Evolutionary conservation across 2,888 invertebrate genomes (phyloP).

Genomic region (Perdita meconis): DNA sequence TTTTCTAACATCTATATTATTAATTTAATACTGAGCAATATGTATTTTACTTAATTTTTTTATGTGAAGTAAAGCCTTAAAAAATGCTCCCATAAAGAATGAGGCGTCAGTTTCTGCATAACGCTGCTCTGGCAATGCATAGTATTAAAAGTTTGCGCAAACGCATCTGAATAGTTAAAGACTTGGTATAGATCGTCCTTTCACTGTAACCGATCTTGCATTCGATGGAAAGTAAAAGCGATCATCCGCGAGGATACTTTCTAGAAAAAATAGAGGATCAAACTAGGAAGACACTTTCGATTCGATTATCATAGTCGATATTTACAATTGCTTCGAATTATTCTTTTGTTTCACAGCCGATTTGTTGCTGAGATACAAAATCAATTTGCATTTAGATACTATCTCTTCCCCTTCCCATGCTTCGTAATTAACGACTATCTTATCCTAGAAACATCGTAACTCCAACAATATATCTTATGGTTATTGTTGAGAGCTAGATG

Average conservation of each 20-base stretch:
- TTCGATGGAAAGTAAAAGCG: constrained; percentile 53
- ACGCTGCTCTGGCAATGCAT: not conserved
- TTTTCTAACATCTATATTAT: no score
- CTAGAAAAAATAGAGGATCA: constrained; percentile 32
- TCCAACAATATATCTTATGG: no score
- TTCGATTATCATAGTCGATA: not conserved
- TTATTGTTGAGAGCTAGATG: no score
- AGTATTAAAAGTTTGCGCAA: not conserved
- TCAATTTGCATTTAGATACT: not conserved
- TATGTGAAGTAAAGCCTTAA: no score
- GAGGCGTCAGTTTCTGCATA: no score
- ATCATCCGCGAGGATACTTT: constrained; percentile 38
- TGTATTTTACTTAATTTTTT: no score
- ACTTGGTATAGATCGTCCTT: constrained; percentile 53
- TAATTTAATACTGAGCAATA: no score
- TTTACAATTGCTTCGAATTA: not conserved
- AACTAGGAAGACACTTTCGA: constrained; percentile 11
- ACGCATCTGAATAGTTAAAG: constrained; percentile 31
- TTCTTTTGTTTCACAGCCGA: not conserved
- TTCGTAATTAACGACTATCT: not conserved
- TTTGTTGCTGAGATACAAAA: not conserved
- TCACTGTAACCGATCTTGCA: constrained; percentile 55
- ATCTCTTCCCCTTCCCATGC: no score
- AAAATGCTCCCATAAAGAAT: no score
- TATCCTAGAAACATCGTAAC: not conserved